Conservation (phyloP, 2,113 vertebrate genomes). For the Mirza zaza region DNA sequence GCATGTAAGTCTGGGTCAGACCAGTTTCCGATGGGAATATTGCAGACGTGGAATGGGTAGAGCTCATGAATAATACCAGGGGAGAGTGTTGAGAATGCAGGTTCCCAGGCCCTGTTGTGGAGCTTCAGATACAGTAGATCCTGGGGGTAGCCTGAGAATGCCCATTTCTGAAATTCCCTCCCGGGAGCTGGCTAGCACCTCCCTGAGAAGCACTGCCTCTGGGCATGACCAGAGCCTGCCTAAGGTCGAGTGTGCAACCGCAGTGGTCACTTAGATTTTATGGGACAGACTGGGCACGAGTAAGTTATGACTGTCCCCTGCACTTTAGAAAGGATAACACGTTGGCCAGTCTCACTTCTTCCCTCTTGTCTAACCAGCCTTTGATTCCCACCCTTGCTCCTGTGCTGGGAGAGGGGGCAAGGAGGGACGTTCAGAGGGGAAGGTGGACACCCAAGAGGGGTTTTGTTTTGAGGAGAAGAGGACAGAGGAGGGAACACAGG, state of each 20-base stretch:
- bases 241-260: background rate
- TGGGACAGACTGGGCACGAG: background rate
- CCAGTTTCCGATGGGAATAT: background rate
- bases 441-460: background rate
- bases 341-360: background rate
- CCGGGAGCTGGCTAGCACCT: background rate
- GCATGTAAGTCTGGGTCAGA: background rate
- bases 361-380: background rate
- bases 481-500: background rate
- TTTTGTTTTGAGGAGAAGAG: background rate
- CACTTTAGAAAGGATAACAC: background rate
- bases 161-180: background rate
- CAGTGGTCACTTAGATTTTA: no score
- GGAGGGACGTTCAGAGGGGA: background rate
- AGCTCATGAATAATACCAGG: background rate
- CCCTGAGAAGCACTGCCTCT: background rate
- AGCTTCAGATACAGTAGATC: no score
- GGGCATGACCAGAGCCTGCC: background rate
- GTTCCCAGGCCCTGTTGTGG: no score
- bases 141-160: background rate
- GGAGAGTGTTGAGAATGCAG: background rate
- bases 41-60: background rate
- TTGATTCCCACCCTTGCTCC: background rate
- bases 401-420: background rate
- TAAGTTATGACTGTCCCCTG: background rate